These are phyloP conservation scores for Dione vanillae DNA, from an alignment of 2,888 invertebrate species.

Conservation along the genomic window DNA sequence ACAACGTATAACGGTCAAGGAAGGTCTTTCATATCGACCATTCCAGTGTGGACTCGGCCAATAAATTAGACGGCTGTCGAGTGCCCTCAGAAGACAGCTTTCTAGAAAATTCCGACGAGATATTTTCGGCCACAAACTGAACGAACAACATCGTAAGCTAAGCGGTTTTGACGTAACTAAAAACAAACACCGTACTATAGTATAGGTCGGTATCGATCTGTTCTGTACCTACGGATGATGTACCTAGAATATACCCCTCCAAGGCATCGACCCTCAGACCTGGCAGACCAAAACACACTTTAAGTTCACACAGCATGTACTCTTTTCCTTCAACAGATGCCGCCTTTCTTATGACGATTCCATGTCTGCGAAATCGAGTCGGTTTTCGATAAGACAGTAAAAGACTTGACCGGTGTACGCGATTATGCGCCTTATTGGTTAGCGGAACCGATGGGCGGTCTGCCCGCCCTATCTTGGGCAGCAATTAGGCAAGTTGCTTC, in stretches of 20 bases:
- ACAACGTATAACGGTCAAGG: conserved; percentile 4
- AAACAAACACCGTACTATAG: conserved; percentile 63
- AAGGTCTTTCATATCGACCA: conserved; percentile 28
- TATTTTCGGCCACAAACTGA: conserved; percentile 46
- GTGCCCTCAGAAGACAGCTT: conserved; percentile 40
- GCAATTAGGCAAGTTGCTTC: conserved; percentile 71
- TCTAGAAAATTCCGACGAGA: conserved; percentile 41
- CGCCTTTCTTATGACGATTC: conserved; percentile 73
- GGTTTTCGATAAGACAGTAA: conserved; percentile 76
- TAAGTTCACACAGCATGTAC: conserved; percentile 56
- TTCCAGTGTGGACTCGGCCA: conserved; percentile 32
- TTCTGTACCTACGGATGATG: conserved; percentile 76
- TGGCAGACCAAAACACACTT: conserved; percentile 52
- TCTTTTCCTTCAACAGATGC: conserved; percentile 63
- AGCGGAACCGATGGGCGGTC: conserved; percentile 63
- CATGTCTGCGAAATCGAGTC: conserved; percentile 68
- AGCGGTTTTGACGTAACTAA: conserved; percentile 53
- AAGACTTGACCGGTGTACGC: conserved; percentile 61
- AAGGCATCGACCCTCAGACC: conserved; percentile 61
- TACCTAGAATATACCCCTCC: conserved; percentile 64
- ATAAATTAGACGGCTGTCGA: conserved; percentile 43
- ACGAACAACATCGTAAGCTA: conserved; percentile 41
- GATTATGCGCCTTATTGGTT: conserved; percentile 69
- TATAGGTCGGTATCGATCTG: conserved; percentile 76
- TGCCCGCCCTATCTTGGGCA: conserved; percentile 73